phyloP scores from a whole-genome alignment of 2,797 vertebrate species.

The Xenentodon cancila region DNA sequence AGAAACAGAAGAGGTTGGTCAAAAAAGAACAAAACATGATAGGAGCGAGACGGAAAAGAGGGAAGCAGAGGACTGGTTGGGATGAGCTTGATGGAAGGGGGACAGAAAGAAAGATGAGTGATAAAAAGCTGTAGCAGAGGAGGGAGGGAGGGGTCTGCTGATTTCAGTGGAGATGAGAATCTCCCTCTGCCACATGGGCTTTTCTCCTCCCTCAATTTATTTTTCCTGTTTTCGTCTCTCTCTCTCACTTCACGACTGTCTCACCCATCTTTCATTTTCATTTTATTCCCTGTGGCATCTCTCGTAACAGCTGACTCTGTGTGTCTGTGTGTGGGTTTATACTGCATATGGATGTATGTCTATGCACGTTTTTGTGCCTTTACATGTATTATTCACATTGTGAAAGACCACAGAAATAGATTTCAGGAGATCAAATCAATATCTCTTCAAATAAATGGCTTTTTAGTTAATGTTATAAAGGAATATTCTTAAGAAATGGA shows the following conservation, averaged over 20 bases:
- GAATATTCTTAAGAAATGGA: not conserved
- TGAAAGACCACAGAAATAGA: not conserved
- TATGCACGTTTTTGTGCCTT: not conserved
- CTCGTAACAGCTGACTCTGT: slow-evolving; percentile 37
- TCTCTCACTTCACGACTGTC: slow-evolving; percentile 28
- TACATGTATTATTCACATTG: not conserved
- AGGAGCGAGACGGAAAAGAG: slow-evolving; percentile 18
- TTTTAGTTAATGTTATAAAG: not conserved
- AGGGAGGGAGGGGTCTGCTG: slow-evolving; percentile 68
- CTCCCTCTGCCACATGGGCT: slow-evolving; percentile 77
- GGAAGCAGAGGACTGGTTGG: slow-evolving; percentile 16
- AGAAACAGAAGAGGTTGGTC: slow-evolving; percentile 32
- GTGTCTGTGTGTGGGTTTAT: slow-evolving; percentile 12
- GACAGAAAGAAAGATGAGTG: slow-evolving; percentile 25
- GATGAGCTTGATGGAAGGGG: slow-evolving; percentile 28
- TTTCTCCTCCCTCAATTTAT: slow-evolving; percentile 64
- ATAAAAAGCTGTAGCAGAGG: slow-evolving; percentile 34
- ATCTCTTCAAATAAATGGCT: not conserved
- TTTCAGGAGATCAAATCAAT: slow-evolving; percentile 4
- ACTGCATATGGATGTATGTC: slow-evolving; percentile 17
- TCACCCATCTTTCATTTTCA: slow-evolving; percentile 56
- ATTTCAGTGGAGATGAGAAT: slow-evolving; percentile 78
- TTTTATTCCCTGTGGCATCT: slow-evolving; percentile 58
- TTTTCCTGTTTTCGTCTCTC: slow-evolving; percentile 20
- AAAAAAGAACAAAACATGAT: slow-evolving; percentile 16